Conservation (phyloP, 2,113 vertebrate genomes). For the Cercopithecus mona region DNA sequence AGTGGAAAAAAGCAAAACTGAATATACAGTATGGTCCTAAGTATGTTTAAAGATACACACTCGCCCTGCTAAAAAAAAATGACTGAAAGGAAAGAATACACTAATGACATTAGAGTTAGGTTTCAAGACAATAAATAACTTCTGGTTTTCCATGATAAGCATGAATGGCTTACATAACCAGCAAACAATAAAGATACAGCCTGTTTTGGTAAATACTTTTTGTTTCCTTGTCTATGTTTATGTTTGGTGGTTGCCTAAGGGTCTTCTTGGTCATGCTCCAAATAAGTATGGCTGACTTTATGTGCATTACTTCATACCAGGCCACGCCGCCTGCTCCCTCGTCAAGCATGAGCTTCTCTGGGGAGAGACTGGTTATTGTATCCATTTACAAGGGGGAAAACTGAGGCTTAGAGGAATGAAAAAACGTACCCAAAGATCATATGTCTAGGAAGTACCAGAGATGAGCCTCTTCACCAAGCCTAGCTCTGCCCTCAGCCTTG, state of each 20-base stretch:
- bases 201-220: background rate
- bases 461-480: background rate
- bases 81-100: background rate
- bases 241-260: background rate
- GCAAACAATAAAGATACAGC: background rate
- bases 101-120: background rate
- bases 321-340: background rate
- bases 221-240: background rate
- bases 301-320: background rate
- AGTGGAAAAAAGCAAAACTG: background rate
- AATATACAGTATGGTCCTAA: background rate
- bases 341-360: background rate
- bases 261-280: background rate
- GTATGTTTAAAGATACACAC: background rate
- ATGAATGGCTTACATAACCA: background rate
- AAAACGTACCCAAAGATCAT: background rate
- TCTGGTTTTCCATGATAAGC: background rate
- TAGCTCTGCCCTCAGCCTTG: background rate
- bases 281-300: background rate
- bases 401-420: background rate
- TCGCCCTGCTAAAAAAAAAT: background rate
- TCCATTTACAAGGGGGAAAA: background rate
- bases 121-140: background rate
- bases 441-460: background rate
- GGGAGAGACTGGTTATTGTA: background rate